A percentile compares a stretch with the other conserved stretches of the same genome.
Evolutionary conservation across 2,888 invertebrate species (phyloP).

Genomic region (Heteropelma amictum): DNA sequence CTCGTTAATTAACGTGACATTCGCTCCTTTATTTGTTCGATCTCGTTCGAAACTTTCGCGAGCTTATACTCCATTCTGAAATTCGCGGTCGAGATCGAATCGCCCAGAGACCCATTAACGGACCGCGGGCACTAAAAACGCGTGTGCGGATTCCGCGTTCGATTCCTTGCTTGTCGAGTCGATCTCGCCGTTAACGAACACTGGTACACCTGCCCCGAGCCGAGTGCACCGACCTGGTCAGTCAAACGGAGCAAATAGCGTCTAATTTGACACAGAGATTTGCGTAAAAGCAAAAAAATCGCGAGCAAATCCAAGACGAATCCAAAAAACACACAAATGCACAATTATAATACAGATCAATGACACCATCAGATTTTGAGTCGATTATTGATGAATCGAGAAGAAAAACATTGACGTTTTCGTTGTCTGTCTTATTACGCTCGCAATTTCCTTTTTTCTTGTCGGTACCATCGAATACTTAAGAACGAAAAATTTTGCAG

Average conservation of each 20-base stretch:
- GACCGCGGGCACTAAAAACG: slow-evolving; percentile 41
- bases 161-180: slow-evolving; percentile 28
- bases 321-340: no score
- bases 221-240: slow-evolving; percentile 28
- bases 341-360: no score
- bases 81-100: slow-evolving; percentile 43
- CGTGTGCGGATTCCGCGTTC: slow-evolving; percentile 43
- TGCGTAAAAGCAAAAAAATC: not conserved
- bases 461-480: no score
- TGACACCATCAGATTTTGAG: no score
- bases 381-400: no score
- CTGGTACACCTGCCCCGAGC: slow-evolving; percentile 49
- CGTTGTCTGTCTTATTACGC: no score
- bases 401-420: no score
- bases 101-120: slow-evolving; percentile 36
- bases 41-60: slow-evolving; percentile 13
- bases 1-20: not conserved
- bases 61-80: slow-evolving; percentile 21
- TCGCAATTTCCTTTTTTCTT: no score
- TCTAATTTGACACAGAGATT: slow-evolving; percentile 25
- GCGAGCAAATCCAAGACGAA: not conserved
- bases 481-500: no score
- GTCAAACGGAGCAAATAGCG: not conserved
- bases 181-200: slow-evolving; percentile 20
- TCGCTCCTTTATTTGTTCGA: not conserved